Evolutionary conservation across 2,797 vertebrate species (phyloP).

Genomic region (Acropternis orthonyx): DNA sequence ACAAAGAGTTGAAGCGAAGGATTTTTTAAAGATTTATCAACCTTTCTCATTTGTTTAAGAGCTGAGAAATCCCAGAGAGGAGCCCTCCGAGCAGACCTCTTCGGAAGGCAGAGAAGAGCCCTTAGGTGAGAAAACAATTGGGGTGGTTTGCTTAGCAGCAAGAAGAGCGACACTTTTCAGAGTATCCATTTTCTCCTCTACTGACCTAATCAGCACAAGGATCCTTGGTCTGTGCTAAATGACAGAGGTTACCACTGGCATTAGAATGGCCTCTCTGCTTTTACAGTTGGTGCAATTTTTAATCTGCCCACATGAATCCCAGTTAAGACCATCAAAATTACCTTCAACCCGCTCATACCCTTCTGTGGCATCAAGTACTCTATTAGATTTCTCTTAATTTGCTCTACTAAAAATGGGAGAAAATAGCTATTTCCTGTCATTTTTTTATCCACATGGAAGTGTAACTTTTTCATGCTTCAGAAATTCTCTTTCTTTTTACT

Average conservation of each 20-base stretch:
- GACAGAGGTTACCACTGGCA: neutral
- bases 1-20: neutral
- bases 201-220: neutral
- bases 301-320: neutral
- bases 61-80: neutral
- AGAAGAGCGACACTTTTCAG: neutral
- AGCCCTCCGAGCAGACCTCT: neutral
- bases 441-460: neutral
- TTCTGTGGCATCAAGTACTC: neutral
- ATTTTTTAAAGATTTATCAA: slow-evolving; percentile 36
- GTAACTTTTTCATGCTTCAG: neutral
- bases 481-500: neutral
- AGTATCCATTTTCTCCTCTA: neutral
- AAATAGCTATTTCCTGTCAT: neutral
- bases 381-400: neutral
- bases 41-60: neutral
- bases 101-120: neutral
- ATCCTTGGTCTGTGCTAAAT: neutral
- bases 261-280: neutral
- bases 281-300: neutral
- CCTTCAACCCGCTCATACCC: neutral
- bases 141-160: neutral
- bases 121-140: neutral
- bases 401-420: neutral
- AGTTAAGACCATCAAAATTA: neutral